phyloP scores from a whole-genome alignment of 1,140 invertebrate genomes.

The Eumeta japonica region DNA sequence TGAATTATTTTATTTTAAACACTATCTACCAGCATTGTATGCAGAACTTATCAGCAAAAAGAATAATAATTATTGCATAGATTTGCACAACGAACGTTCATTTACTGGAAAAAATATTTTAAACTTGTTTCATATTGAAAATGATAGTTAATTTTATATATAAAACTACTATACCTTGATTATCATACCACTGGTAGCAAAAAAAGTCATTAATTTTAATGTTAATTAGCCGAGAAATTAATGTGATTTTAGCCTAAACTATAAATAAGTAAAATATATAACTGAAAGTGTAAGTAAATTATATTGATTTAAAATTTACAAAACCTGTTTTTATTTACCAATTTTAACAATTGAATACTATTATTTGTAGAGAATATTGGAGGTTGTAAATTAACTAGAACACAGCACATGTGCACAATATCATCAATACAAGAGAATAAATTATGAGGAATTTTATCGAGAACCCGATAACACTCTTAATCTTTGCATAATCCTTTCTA shows the following conservation, averaged over 20 bases:
- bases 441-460: constrained; percentile 17
- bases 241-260: too few species aligned
- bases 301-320: background rate
- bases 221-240: too few species aligned
- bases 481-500: constrained; percentile 31
- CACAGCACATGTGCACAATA: constrained; percentile 22
- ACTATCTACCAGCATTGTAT: constrained; percentile 12
- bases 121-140: constrained; percentile 3
- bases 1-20: constrained; percentile 21
- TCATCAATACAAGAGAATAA: constrained; percentile 19
- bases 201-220: too few species aligned
- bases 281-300: too few species aligned
- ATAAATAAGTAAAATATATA: too few species aligned
- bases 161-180: too few species aligned
- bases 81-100: too few species aligned
- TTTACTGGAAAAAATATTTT: constrained; percentile 3
- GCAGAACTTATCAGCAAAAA: too few species aligned
- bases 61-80: constrained; percentile 1
- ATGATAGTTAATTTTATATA: too few species aligned
- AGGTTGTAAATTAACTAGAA: too few species aligned
- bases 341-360: constrained; percentile 4
- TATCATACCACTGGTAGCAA: too few species aligned
- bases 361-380: constrained; percentile 6
- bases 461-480: constrained; percentile 20
- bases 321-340: constrained; percentile 5